Percentiles rank a stretch among this genome's conserved stretches.
Conservation (phyloP, 2,113 vertebrate species). For the Orcinus orca region DNA sequence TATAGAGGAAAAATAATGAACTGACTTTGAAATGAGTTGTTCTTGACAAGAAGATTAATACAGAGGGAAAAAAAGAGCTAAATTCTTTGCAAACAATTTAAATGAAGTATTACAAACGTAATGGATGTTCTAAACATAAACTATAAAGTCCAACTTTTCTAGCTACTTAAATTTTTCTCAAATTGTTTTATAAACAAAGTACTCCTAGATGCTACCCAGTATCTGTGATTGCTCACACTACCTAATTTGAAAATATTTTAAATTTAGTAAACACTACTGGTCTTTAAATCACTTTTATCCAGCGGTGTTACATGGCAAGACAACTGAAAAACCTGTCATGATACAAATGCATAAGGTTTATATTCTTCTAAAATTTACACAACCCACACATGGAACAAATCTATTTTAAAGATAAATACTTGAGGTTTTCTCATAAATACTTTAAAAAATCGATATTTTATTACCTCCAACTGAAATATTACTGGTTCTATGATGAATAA, state of each 20-base stretch:
- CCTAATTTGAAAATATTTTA: slow-evolving; percentile 28
- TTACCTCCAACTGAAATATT: neutral
- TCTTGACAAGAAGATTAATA: neutral
- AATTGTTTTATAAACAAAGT: neutral
- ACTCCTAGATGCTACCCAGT: neutral
- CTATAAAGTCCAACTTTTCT: neutral
- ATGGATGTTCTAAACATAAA: neutral
- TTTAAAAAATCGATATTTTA: neutral
- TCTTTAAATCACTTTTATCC: neutral
- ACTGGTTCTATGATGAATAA: neutral
- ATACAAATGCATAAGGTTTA: neutral
- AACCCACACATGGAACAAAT: neutral
- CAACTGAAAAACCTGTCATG: neutral
- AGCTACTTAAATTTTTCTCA: slow-evolving; percentile 31
- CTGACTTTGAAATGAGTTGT: neutral
- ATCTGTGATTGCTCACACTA: neutral
- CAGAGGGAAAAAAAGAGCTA: neutral
- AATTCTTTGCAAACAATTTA: neutral
- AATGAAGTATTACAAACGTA: neutral
- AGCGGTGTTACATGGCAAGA: neutral
- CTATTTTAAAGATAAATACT: slow-evolving; percentile 16
- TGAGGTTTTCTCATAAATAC: neutral
- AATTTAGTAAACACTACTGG: neutral
- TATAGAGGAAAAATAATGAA: neutral
- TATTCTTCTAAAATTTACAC: neutral